Evolutionary conservation across 1,140 invertebrate genomes (phyloP).

Genomic region (Drosophila suzukii): DNA sequence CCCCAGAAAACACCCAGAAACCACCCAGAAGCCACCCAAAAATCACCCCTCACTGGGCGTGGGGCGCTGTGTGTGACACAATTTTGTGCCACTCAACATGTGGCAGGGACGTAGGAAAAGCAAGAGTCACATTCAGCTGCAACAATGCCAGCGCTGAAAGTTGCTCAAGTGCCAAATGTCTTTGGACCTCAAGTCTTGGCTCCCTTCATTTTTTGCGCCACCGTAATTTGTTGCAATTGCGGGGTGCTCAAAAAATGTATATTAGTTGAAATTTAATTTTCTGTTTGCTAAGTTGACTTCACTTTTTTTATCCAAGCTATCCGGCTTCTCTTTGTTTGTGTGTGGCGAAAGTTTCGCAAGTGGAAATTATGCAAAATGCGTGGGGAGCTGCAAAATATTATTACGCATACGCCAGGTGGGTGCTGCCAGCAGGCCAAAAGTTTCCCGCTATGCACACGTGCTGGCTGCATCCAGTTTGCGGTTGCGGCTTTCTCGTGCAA

Average conservation of each 20-base stretch:
- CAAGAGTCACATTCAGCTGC: constrained; percentile 52
- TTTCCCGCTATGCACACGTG: constrained; percentile 37
- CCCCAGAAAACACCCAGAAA: neutral
- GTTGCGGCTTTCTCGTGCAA: constrained; percentile 54
- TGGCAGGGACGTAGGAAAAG: constrained; percentile 55
- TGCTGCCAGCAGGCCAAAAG: constrained; percentile 48
- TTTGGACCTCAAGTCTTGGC: constrained; percentile 35
- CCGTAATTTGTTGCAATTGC: constrained; percentile 70
- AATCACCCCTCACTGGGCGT: constrained; percentile 30
- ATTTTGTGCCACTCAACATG: constrained; percentile 77
- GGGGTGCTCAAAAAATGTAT: constrained; percentile 65
- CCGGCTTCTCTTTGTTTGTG: constrained; percentile 57
- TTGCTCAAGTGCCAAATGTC: constrained; percentile 73
- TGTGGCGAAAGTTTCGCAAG: constrained; percentile 66
- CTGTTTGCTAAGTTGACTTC: constrained; percentile 54
- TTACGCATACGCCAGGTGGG: constrained; percentile 76
- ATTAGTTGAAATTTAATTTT: constrained; percentile 76
- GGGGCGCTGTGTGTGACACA: constrained; percentile 61
- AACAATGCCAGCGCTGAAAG: constrained; percentile 65
- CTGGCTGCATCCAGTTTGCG: constrained; percentile 21
- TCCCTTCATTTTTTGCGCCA: neutral
- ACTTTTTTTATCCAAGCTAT: constrained; percentile 12
- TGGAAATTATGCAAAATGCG: constrained; percentile 80
- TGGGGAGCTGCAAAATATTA: constrained; percentile 64
- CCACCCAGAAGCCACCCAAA: neutral